phyloP scores from a whole-genome alignment of 2,888 invertebrate species.

The Camptogramma bilineatum region DNA sequence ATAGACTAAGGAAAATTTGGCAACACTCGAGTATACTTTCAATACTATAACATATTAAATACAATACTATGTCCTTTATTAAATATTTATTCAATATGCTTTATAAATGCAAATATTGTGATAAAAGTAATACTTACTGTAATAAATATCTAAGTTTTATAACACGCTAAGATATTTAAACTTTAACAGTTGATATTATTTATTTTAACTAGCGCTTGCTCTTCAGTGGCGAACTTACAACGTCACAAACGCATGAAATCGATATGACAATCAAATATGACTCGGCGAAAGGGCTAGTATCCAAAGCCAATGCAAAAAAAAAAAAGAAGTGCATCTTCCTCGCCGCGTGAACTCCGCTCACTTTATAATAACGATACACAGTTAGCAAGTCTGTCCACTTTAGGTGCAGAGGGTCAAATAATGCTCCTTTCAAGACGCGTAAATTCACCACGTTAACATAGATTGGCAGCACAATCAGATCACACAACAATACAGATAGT shows the following conservation, averaged over 20 bases:
- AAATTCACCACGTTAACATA: neutral
- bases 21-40: constrained; percentile 53
- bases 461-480: constrained; percentile 39
- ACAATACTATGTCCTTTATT: constrained; percentile 9
- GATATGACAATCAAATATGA: no score
- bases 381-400: no score
- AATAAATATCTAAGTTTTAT: constrained; percentile 19
- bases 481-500: constrained; percentile 38
- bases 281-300: no score
- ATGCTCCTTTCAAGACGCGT: neutral
- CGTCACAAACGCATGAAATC: neutral
- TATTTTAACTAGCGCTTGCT: neutral
- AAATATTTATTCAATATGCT: constrained; percentile 38
- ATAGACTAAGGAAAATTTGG: constrained; percentile 70
- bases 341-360: no score
- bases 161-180: constrained; percentile 20
- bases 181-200: constrained; percentile 12
- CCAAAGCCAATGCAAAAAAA: no score
- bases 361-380: no score
- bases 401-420: no score
- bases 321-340: no score
- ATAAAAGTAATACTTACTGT: constrained; percentile 33
- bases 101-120: constrained; percentile 40
- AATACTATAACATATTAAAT: constrained; percentile 39
- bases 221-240: constrained; percentile 3